These are phyloP conservation scores for Hoplias malabaricus DNA, from an alignment of 2,113 vertebrate genomes.

Conservation along the genomic window DNA sequence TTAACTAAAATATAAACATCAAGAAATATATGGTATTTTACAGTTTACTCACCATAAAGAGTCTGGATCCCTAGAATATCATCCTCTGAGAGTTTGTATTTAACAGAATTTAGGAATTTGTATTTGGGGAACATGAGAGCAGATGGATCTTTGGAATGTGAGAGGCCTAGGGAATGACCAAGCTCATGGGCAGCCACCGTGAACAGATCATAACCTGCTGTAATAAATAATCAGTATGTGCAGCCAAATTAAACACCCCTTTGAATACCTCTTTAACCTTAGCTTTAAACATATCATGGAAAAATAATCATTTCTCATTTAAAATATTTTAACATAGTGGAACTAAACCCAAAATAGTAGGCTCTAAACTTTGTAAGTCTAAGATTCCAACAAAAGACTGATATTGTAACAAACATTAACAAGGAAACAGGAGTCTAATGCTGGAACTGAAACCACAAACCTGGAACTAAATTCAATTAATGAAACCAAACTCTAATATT, in stretches of 20 bases:
- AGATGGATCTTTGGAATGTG: constrained; percentile 71
- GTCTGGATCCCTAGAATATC: constrained; percentile 74
- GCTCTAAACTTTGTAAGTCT: no score
- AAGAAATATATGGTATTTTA: neutral
- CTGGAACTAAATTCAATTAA: no score
- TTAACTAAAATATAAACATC: neutral
- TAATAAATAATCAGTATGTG: constrained; percentile 8
- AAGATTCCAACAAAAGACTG: no score
- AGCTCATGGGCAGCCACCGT: constrained; percentile 76
- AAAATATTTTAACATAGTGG: no score
- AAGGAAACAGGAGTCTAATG: no score
- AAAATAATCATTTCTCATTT: no score
- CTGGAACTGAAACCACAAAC: no score
- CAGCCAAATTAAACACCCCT: neutral
- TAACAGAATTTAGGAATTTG: constrained; percentile 63
- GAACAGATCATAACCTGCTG: constrained; percentile 71
- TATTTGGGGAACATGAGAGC: constrained; percentile 78
- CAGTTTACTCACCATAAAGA: constrained; percentile 60
- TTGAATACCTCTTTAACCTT: neutral
- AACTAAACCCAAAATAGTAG: no score
- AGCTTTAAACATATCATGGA: neutral
- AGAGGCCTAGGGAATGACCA: constrained; percentile 74
- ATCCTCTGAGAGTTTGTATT: constrained; percentile 71
- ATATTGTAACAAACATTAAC: no score
- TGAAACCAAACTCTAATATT: neutral